phyloP scores from a whole-genome alignment of 92 coral and sea anemone species.

The Isaurus tuberculatus region DNA sequence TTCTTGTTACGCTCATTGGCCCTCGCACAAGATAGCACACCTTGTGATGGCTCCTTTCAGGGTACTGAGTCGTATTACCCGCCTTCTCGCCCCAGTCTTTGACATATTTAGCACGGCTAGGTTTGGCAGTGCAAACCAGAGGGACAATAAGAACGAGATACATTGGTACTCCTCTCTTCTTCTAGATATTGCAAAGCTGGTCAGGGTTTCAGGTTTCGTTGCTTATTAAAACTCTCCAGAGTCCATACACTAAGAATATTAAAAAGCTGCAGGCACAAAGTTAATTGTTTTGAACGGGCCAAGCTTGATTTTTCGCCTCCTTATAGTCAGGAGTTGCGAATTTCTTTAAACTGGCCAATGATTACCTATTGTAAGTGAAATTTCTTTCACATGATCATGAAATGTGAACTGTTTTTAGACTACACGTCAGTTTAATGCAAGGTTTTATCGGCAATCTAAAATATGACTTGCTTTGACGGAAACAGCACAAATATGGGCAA shows the following conservation, averaged over 20 bases:
- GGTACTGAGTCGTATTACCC: neutral
- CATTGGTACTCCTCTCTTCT: constrained; percentile 33
- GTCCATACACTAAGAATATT: neutral
- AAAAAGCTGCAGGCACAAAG: neutral
- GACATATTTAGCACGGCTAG: neutral
- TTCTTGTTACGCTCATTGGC: constrained; percentile 48
- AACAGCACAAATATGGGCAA: too few species aligned
- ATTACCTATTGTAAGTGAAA: too few species aligned
- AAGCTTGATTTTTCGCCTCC: too few species aligned
- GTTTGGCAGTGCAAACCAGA: neutral
- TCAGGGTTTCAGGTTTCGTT: constrained; percentile 16
- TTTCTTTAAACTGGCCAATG: too few species aligned
- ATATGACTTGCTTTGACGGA: too few species aligned
- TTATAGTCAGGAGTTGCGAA: too few species aligned
- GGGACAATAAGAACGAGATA: neutral
- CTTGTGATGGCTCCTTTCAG: constrained; percentile 39
- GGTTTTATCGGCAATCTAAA: too few species aligned
- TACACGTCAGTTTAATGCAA: too few species aligned
- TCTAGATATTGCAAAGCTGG: neutral
- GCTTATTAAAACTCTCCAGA: neutral
- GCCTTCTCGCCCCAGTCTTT: constrained; percentile 26
- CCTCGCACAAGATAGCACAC: constrained; percentile 33
- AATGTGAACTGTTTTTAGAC: too few species aligned
- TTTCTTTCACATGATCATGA: too few species aligned
- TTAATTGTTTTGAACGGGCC: neutral